These are phyloP conservation scores for Gastracanthus pulcherrimus DNA, from an alignment of 2,888 invertebrate genomes.

Conservation along the genomic window DNA sequence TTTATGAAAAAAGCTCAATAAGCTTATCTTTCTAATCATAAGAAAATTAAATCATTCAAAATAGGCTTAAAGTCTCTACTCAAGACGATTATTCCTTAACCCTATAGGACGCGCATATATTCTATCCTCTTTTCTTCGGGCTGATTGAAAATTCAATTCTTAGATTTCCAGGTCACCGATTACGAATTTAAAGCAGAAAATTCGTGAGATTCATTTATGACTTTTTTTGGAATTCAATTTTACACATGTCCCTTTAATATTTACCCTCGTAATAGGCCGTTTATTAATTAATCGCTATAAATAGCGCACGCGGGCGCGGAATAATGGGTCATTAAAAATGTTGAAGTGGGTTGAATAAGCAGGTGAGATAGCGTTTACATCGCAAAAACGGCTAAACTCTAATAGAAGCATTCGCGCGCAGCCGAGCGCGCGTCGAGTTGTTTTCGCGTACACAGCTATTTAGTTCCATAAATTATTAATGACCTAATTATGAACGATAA, in stretches of 20 bases:
- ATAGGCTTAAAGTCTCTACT: too few relatives aligned
- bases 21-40: too few relatives aligned
- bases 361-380: not conserved
- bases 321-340: not conserved
- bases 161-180: constrained; percentile 8
- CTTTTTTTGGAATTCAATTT: not conserved
- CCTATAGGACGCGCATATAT: not conserved
- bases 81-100: not conserved
- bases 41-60: too few relatives aligned
- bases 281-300: not conserved
- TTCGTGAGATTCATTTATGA: not conserved
- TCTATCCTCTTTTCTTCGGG: not conserved
- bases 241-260: not conserved
- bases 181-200: not conserved
- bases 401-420: not conserved
- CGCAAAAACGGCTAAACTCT: not conserved
- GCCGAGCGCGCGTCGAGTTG: not conserved
- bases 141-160: constrained; percentile 9
- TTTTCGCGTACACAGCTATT: not conserved
- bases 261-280: too few relatives aligned
- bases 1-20: too few relatives aligned
- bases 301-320: not conserved
- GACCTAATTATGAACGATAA: not conserved
- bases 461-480: not conserved
- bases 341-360: not conserved